Evolutionary conservation across 1,140 invertebrate species (phyloP).

Genomic region (Saccostrea echinata): DNA sequence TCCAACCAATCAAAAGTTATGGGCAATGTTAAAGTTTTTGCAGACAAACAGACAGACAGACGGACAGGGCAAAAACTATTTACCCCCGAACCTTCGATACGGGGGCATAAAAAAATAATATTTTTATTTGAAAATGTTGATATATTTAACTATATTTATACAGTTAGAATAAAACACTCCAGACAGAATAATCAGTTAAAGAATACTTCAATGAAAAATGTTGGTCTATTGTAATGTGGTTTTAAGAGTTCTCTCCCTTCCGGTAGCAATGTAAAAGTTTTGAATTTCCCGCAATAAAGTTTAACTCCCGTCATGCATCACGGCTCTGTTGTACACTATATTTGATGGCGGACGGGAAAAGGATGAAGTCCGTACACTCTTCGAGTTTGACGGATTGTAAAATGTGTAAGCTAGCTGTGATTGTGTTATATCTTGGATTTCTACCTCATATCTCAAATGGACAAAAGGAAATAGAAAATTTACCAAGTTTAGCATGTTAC

Average conservation of each 20-base stretch:
- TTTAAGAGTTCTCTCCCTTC: constrained; percentile 8
- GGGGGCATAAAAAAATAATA: too few species aligned
- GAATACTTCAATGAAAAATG: too few species aligned
- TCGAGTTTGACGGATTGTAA: constrained; percentile 35
- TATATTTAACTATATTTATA: too few species aligned
- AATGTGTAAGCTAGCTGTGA: constrained; percentile 27
- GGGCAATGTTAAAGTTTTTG: too few species aligned
- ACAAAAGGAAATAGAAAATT: constrained; percentile 51
- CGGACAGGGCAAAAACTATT: too few species aligned
- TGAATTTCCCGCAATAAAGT: constrained; percentile 27
- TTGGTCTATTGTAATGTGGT: too few species aligned
- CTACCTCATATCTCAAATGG: constrained; percentile 63
- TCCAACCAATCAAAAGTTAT: too few species aligned
- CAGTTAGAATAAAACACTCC: too few species aligned
- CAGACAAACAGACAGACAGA: too few species aligned
- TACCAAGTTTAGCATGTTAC: constrained; percentile 79
- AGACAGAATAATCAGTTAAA: too few species aligned
- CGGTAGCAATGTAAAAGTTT: neutral
- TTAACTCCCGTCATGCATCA: constrained; percentile 34
- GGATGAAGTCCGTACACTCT: constrained; percentile 5
- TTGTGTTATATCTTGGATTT: constrained; percentile 51
- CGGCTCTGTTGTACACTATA: constrained; percentile 2
- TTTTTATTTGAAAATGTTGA: too few species aligned
- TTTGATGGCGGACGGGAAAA: constrained; percentile 31
- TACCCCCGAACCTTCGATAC: too few species aligned